Evolutionary conservation across 1,140 invertebrate species (phyloP).

Genomic region (Eulimnadia texana): DNA sequence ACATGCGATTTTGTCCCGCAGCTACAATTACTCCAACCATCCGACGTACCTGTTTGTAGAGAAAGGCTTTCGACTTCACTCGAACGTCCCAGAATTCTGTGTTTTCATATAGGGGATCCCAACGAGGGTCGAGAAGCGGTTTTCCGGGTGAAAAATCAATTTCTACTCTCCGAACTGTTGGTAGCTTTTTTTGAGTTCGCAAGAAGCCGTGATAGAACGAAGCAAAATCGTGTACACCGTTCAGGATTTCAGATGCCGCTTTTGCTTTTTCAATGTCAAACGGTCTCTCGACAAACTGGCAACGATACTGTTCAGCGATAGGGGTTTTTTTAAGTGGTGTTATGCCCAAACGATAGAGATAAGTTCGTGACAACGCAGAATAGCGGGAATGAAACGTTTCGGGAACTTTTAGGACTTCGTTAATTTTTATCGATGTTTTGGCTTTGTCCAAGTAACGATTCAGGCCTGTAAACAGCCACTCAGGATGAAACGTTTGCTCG

Average conservation of each 20-base stretch:
- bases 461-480: neutral
- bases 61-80: constrained; percentile 43
- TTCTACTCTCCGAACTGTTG: constrained; percentile 12
- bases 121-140: constrained; percentile 19
- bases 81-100: constrained; percentile 49
- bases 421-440: neutral
- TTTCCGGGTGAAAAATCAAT: constrained; percentile 24
- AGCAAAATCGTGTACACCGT: constrained; percentile 49
- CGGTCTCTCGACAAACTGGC: constrained; percentile 33
- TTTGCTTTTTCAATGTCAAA: constrained; percentile 43
- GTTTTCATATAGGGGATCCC: constrained; percentile 31
- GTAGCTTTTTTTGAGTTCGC: neutral
- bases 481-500: neutral
- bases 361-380: neutral
- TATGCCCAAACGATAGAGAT: constrained; percentile 6
- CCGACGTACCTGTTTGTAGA: constrained; percentile 57
- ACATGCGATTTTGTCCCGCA: constrained; percentile 39
- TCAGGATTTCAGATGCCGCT: constrained; percentile 37
- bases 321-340: constrained; percentile 25
- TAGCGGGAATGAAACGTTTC: constrained; percentile 10
- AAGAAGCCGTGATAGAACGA: constrained; percentile 40
- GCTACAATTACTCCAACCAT: constrained; percentile 48
- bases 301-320: constrained; percentile 37
- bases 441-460: constrained; percentile 7
- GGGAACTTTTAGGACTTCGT: neutral